These are phyloP conservation scores for Teleopsis dalmanni DNA, from an alignment of 1,140 invertebrate genomes.

Conservation along the genomic window DNA sequence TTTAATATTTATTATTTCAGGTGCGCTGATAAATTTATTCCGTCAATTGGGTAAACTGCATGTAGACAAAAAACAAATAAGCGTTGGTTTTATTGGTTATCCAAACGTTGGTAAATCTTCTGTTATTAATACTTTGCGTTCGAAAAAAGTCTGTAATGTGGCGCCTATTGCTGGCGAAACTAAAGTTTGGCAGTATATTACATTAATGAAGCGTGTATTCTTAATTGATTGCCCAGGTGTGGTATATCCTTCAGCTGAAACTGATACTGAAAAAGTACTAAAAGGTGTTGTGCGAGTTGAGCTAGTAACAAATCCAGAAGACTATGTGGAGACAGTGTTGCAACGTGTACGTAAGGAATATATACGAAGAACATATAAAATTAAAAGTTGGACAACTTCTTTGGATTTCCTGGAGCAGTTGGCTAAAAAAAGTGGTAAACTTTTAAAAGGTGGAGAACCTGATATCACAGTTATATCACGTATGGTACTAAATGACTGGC, in stretches of 20 bases:
- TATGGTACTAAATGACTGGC: conserved; percentile 98
- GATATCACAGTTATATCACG: conserved; percentile 81
- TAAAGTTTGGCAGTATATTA: conserved; percentile 99
- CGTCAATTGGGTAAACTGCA: conserved; percentile 96
- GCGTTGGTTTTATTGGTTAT: conserved; percentile 98
- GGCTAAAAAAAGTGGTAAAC: conserved; percentile 75
- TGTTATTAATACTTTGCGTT: conserved; percentile 91
- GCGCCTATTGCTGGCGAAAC: conserved; percentile 99
- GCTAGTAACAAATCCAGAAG: conserved; percentile 87
- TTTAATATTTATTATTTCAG: conserved; percentile 10
- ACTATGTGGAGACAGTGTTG: conserved; percentile 83
- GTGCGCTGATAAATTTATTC: conserved; percentile 91
- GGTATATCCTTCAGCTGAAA: conserved; percentile 89
- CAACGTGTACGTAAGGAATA: conserved; percentile 86
- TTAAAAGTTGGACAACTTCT: conserved; percentile 68
- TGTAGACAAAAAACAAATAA: conserved; percentile 94
- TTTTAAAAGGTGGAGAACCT: conserved; percentile 94
- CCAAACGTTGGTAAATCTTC: conserved; percentile 99
- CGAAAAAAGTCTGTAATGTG: conserved; percentile 96
- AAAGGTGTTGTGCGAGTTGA: conserved; percentile 95
- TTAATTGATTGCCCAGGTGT: conserved; percentile 99
- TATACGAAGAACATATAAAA: conserved; percentile 84
- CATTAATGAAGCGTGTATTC: conserved; percentile 94
- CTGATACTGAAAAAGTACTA: conserved; percentile 91
- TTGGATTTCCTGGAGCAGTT: conserved; percentile 91